Evolutionary conservation across 2,113 vertebrate species (phyloP), one percentile per base, ranked within the genome.

Genomic region (Neoarius graeffei): DNA sequence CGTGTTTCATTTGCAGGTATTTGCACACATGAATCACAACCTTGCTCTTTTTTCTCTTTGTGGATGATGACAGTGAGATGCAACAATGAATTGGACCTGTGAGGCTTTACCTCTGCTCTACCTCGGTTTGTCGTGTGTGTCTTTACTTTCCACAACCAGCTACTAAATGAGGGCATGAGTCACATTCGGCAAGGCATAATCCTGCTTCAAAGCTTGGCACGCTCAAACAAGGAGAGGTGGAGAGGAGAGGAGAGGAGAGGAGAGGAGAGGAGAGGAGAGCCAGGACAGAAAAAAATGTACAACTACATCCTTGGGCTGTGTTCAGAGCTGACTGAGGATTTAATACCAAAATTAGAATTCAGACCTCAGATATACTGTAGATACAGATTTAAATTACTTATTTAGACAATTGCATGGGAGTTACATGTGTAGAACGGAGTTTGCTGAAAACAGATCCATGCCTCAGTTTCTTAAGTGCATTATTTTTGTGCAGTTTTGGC

Each of bases 141-240:
- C 84, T 62, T 62, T 90, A 84, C 80, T 87, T 25, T 81, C 69
- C 80, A 84, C 88, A 89, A 85, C 83, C 73, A 89, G 82, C 73
- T 84, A 80, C 64, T 88, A 90, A 90, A 85, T 74, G 48, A 71
- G 94, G 66, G 83, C 86, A 89, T 87, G 90, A 90, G 90, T 86
- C 90, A 73, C 74, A 76, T 89, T 89, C 91, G 88, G 73, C 89
- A 64, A 81, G 74, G 60, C 86, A 82, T 89, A 92, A 90, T 92
- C 91, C 90, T 76, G 88, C 88, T 88, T 90, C 87, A 90, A 88
- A 88, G 83, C 71, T 60, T 35, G 85, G 57, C 19, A 57, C 87
- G 84, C 69, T 87, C 42, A 5, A 87, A 62, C 90, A 91, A 42
- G 85, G 67, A 77, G 83, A 90, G n/a, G n/a, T n/a, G 35, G 35